Percentiles rank a stretch among this genome's conserved stretches.
Conservation (phyloP, 2,888 invertebrate genomes). For the Polyommatus icarus region DNA sequence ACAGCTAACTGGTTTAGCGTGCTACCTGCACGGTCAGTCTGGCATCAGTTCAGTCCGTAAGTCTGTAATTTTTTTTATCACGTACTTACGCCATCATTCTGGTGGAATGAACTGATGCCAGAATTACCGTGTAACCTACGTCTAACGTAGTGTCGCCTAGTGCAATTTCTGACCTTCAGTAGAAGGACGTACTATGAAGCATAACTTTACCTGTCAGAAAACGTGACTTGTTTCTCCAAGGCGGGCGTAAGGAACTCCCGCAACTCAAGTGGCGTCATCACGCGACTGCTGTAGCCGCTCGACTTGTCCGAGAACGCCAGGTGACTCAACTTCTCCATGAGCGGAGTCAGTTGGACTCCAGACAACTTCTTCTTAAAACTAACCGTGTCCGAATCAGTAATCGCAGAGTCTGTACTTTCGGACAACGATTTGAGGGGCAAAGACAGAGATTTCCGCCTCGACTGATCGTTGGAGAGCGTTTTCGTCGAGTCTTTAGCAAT, state of each 20-base stretch:
- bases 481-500: slow-evolving; percentile 60
- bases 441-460: slow-evolving; percentile 81
- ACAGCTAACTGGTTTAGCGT: too few species aligned
- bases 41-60: too few species aligned
- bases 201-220: slow-evolving; percentile 59
- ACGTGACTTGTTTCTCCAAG: slow-evolving; percentile 63
- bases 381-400: slow-evolving; percentile 59
- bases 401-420: slow-evolving; percentile 65
- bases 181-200: neutral
- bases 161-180: too few species aligned
- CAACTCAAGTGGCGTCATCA: slow-evolving; percentile 82
- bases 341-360: slow-evolving; percentile 87
- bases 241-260: slow-evolving; percentile 70
- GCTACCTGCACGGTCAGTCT: too few species aligned
- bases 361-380: slow-evolving; percentile 78
- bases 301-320: slow-evolving; percentile 85
- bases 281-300: slow-evolving; percentile 84
- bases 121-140: too few species aligned
- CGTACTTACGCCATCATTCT: too few species aligned
- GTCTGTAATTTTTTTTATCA: too few species aligned
- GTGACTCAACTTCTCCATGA: slow-evolving; percentile 90
- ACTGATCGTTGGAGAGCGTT: slow-evolving; percentile 60
- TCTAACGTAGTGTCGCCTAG: too few species aligned
- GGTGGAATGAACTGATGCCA: too few species aligned
- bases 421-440: slow-evolving; percentile 86